phyloP scores from a whole-genome alignment of 2,797 vertebrate species.

The Meda fulgida region DNA sequence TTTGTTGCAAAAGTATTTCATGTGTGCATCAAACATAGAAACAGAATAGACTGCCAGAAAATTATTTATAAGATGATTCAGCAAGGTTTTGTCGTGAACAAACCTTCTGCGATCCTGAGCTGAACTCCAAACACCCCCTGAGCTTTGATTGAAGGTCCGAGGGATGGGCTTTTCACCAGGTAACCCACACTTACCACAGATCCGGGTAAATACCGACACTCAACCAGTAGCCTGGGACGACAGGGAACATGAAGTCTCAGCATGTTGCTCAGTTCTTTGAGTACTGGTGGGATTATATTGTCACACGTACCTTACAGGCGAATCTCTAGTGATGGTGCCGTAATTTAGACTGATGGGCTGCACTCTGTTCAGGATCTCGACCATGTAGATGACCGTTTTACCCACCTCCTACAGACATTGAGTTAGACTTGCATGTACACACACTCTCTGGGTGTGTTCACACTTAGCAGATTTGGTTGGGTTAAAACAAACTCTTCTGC shows the following conservation, averaged over 20 bases:
- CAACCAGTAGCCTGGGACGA: constrained; percentile 75
- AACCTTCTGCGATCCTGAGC: constrained; percentile 79
- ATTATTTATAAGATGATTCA: background rate
- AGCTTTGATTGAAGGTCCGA: constrained; percentile 72
- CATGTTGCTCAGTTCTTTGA: background rate
- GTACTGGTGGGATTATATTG: background rate
- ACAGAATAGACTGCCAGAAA: background rate
- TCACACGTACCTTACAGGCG: constrained; percentile 74
- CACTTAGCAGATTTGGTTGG: background rate
- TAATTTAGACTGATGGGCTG: constrained; percentile 74
- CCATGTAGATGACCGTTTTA: constrained; percentile 76
- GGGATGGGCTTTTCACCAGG: constrained; percentile 77
- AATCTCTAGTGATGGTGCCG: constrained; percentile 80
- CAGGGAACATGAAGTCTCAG: background rate
- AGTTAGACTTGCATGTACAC: background rate
- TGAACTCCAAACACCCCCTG: constrained; percentile 79
- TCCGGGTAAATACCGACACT: constrained; percentile 75
- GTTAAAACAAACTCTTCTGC: background rate
- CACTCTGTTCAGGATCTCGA: constrained; percentile 76
- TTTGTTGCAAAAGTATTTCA: background rate
- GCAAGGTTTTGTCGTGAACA: background rate
- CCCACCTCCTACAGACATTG: constrained; percentile 70
- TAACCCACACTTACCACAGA: constrained; percentile 72
- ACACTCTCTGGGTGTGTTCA: background rate
- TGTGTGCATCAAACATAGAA: background rate